phyloP scores from a whole-genome alignment of 2,888 invertebrate species.

The Cerceris rybyensis region DNA sequence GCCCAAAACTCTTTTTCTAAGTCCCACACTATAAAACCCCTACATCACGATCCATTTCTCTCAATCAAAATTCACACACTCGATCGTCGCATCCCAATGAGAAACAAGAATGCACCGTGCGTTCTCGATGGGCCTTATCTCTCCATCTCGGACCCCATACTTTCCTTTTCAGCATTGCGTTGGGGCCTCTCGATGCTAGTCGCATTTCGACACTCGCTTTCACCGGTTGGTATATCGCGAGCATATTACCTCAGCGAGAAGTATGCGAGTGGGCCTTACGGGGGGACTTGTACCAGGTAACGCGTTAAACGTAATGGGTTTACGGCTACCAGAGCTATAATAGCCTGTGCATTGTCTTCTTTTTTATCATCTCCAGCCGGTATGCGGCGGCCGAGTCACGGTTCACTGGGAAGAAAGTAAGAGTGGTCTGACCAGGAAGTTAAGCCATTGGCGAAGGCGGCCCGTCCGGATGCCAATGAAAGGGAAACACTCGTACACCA shows the following conservation, averaged over 20 bases:
- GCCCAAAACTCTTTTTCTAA: too few species aligned
- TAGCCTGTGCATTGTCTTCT: slow-evolving; percentile 11
- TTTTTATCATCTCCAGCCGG: slow-evolving; percentile 4
- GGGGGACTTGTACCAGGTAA: background rate
- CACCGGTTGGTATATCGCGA: slow-evolving; percentile 8
- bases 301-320: background rate
- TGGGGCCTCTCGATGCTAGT: slow-evolving; percentile 10
- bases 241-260: background rate
- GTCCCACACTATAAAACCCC: too few species aligned
- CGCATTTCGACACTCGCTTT: slow-evolving; percentile 28
- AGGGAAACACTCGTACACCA: slow-evolving; percentile 70
- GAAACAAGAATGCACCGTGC: too few species aligned
- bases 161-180: slow-evolving; percentile 25
- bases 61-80: too few species aligned
- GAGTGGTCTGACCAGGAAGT: slow-evolving; percentile 75
- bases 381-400: slow-evolving; percentile 42
- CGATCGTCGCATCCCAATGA: too few species aligned
- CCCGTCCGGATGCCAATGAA: slow-evolving; percentile 78
- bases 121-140: background rate
- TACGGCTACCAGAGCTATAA: background rate
- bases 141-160: background rate
- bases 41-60: too few species aligned
- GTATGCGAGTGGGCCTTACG: background rate
- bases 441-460: slow-evolving; percentile 67
- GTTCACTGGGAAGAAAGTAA: slow-evolving; percentile 73